Conservation (phyloP, 2,113 vertebrate species). For the Halcyon malimbica region DNA sequence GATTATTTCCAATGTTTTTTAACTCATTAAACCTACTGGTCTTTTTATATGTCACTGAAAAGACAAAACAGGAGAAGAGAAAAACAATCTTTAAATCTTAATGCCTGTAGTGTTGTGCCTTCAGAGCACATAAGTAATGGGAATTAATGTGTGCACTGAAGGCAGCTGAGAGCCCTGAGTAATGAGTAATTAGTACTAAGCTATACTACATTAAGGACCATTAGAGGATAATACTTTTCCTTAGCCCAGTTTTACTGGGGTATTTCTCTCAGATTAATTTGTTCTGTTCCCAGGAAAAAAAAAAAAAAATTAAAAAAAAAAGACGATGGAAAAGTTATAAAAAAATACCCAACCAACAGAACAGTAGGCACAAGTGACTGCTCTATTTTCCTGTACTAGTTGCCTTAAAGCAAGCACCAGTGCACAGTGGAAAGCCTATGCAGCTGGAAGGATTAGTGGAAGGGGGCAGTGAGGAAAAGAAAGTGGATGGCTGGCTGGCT, state of each 20-base stretch:
- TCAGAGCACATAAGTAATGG: background rate
- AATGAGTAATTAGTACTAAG: constrained; percentile 9
- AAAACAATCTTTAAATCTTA: background rate
- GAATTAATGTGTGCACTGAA: background rate
- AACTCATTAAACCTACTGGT: background rate
- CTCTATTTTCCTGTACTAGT: background rate
- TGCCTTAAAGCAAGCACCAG: background rate
- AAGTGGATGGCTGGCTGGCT: background rate
- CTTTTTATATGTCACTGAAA: background rate
- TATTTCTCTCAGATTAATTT: background rate
- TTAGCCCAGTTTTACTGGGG: background rate
- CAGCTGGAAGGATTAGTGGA: background rate
- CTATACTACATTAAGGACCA: background rate
- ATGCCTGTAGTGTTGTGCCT: background rate
- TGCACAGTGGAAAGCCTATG: background rate
- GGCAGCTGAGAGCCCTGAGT: background rate
- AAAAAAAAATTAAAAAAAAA: background rate
- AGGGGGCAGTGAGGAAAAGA: background rate
- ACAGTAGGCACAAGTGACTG: background rate
- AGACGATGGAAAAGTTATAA: background rate
- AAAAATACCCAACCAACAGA: background rate
- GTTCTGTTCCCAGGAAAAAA: background rate
- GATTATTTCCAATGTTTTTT: background rate
- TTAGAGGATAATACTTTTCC: background rate
- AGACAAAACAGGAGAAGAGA: background rate